Conservation (phyloP, 2,113 vertebrate genomes). For the Butorides virescens region DNA sequence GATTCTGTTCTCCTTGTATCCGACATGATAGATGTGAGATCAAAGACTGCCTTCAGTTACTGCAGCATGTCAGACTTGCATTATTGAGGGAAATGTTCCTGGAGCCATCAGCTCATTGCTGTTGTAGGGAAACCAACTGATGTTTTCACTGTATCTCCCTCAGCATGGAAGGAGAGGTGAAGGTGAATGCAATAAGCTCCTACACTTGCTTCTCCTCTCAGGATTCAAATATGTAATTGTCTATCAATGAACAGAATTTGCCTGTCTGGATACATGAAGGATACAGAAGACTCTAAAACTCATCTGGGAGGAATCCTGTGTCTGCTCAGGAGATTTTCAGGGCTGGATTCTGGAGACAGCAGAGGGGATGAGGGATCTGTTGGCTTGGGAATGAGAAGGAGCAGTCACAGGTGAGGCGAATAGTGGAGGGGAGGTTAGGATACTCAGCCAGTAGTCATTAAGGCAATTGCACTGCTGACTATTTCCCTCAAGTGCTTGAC, state of each 20-base stretch:
- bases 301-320: background rate
- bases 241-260: background rate
- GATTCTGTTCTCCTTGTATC: background rate
- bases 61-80: background rate
- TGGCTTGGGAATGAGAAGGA: background rate
- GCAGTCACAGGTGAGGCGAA: background rate
- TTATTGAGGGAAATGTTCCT: background rate
- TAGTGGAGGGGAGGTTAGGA: background rate
- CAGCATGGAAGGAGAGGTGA: background rate
- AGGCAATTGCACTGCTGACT: background rate
- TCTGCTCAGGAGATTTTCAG: background rate
- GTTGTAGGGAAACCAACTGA: background rate
- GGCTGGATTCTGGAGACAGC: background rate
- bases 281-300: background rate
- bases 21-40: background rate
- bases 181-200: background rate
- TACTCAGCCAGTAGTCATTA: background rate
- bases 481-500: background rate
- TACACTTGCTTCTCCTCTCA: background rate
- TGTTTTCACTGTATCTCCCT: background rate
- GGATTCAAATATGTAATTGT: background rate
- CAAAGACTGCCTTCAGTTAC: constrained; percentile 26
- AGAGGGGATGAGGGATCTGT: background rate
- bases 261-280: background rate
- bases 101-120: background rate